These are phyloP conservation scores for Heliconius hortense DNA, from an alignment of 2,888 invertebrate genomes.

Conservation along the genomic window DNA sequence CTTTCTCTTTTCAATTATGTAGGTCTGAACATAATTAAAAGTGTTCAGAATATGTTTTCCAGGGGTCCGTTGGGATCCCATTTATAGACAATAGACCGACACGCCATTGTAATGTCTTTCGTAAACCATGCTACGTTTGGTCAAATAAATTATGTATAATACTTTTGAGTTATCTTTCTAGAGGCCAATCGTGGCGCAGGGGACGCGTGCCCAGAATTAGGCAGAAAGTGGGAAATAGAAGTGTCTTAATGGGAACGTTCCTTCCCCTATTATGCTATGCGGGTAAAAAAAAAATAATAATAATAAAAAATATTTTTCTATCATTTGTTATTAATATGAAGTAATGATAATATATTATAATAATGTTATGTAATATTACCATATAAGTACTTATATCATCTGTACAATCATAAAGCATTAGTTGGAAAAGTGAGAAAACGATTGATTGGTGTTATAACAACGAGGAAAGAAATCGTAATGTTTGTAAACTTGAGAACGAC, in stretches of 20 bases:
- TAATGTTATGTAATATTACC: no score
- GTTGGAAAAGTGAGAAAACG: no score
- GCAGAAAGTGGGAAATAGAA: not conserved
- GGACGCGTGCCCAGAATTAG: not conserved
- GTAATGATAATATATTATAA: no score
- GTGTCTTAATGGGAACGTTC: not conserved
- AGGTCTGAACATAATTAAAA: slow-evolving; percentile 13
- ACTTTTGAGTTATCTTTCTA: no score
- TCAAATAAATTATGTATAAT: slow-evolving; percentile 3
- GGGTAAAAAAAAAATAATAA: not conserved
- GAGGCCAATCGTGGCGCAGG: no score
- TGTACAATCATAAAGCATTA: no score
- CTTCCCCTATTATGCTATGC: not conserved
- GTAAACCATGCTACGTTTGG: slow-evolving; percentile 1
- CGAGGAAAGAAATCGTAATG: no score
- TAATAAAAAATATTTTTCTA: not conserved
- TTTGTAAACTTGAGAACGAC: no score
- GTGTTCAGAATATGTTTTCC: slow-evolving; percentile 20
- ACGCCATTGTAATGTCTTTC: slow-evolving; percentile 35
- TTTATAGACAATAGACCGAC: slow-evolving; percentile 28
- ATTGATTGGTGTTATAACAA: no score
- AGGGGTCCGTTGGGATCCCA: slow-evolving; percentile 2
- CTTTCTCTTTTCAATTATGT: not conserved
- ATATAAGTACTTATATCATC: no score
- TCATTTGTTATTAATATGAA: no score